Evolutionary conservation across 2,797 vertebrate species (phyloP), one percentile per base, ranked within the genome.

Genomic region (Threskiornis aethiopicus): DNA sequence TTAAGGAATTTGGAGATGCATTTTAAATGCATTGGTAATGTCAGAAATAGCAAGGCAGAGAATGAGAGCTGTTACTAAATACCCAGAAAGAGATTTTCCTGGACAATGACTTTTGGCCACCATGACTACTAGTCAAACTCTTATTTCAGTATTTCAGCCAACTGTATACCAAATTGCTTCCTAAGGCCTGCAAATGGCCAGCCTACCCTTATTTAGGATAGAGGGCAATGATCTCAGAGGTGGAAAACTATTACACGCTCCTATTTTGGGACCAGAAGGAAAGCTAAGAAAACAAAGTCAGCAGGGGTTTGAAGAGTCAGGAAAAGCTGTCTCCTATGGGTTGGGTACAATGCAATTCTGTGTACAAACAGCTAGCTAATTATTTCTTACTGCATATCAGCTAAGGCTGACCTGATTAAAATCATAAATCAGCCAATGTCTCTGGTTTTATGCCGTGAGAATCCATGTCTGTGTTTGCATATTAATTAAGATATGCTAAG

Each of bases 381-480:
- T 97, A 96, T 96, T 97, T 96, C 94, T 97, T 91, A 42, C n/a
- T 79, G 84, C 44, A 47, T 73, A 96, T 96, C 95, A 96, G 96
- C 89, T 89, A 90, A 92, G 57, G 42, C 62, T 91, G 91, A 95
- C 75, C 94, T 97, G 97, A 97, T 98, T 97, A 98, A 97, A 98
- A 94, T 93, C 69, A 92, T 96, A 97, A 97, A 96, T 98, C 95
- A 95, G 67, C 51, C 89, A 90, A 35, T 84, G 71, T 89, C 90
- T 97, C 91, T 77, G 37, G 46, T 93, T 81, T 89, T 96, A 70
- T 94, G 89, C 89, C 59, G 76, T 2, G 19, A 96, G 91, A 94
- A 71, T 77, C 57, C 90, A 86, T 64, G 91, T 41, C 55, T 96
- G 73, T 86, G 79, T 84, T 69, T 95, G 85, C 92, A 95, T 96